phyloP scores from a whole-genome alignment of 2,113 vertebrate genomes.

The Tragelaphus strepsiceros region DNA sequence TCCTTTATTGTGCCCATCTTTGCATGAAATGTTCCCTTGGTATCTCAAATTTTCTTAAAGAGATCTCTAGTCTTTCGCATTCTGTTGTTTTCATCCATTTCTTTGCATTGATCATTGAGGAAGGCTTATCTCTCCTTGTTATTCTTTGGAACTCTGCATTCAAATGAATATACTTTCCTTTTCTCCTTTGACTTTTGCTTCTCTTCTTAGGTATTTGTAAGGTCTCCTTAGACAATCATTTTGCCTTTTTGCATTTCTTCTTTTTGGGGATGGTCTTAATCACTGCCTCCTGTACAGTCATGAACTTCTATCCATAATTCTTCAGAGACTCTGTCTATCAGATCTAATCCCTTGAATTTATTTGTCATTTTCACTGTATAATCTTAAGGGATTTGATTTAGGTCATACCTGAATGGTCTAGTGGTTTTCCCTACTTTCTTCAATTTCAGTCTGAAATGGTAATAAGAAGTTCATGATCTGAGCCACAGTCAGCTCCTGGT shows the following conservation, averaged over 20 bases:
- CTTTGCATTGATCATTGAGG: background rate
- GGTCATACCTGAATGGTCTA: background rate
- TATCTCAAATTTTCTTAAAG: background rate
- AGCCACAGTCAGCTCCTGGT: background rate
- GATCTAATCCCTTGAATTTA: background rate
- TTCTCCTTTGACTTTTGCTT: background rate
- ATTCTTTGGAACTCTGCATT: background rate
- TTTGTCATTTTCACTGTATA: background rate
- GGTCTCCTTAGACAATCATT: background rate
- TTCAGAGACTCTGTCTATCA: background rate
- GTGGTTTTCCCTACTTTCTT: background rate
- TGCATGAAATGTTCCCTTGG: background rate
- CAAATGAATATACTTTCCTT: background rate
- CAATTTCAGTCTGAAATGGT: background rate
- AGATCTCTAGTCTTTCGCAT: background rate
- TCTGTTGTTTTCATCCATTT: background rate
- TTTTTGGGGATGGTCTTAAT: background rate
- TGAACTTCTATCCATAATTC: background rate
- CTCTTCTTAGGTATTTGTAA: background rate
- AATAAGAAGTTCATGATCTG: background rate
- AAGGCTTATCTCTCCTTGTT: background rate
- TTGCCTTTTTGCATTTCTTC: background rate
- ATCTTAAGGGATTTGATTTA: background rate
- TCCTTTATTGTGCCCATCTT: background rate
- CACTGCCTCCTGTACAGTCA: background rate